These are phyloP conservation scores for Typhlichthys eigenmanni DNA, from an alignment of 2,797 vertebrate species.

Conservation along the genomic window DNA sequence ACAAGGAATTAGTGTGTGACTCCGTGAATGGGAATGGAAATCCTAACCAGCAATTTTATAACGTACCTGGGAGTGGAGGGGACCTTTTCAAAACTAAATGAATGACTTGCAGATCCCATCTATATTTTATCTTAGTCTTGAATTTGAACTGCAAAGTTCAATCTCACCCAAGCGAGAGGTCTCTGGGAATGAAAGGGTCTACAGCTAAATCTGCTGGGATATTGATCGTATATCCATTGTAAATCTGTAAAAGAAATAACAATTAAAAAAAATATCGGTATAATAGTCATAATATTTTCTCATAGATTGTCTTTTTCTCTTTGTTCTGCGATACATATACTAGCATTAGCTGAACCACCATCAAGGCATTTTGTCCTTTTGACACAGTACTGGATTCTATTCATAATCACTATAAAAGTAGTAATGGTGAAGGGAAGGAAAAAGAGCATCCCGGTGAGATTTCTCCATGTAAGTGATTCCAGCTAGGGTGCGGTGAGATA, in stretches of 20 bases:
- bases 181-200: slow-evolving; percentile 38
- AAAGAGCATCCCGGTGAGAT: slow-evolving; percentile 26
- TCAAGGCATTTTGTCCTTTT: neutral
- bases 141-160: neutral
- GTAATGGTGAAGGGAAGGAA: neutral
- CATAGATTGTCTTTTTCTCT: neutral
- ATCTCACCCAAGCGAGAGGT: neutral
- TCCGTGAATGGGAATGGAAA: neutral
- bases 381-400: slow-evolving; percentile 28
- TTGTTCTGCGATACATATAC: neutral
- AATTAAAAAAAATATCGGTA: slow-evolving; percentile 31
- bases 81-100: neutral
- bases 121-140: neutral
- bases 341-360: too few relatives aligned
- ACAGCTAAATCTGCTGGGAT: slow-evolving; percentile 41
- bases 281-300: slow-evolving; percentile 25
- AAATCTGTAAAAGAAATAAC: slow-evolving; percentile 28
- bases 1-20: neutral
- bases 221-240: slow-evolving; percentile 50
- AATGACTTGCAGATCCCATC: slow-evolving; percentile 11
- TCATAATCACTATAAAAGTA: slow-evolving; percentile 23
- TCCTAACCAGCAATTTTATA: neutral
- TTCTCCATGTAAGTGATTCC: slow-evolving; percentile 15
- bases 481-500: slow-evolving; percentile 32
- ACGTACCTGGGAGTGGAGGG: too few relatives aligned